Percentiles rank a stretch among this genome's conserved stretches.
Conservation (phyloP, 2,797 vertebrate species). For the Molothrus aeneus region DNA sequence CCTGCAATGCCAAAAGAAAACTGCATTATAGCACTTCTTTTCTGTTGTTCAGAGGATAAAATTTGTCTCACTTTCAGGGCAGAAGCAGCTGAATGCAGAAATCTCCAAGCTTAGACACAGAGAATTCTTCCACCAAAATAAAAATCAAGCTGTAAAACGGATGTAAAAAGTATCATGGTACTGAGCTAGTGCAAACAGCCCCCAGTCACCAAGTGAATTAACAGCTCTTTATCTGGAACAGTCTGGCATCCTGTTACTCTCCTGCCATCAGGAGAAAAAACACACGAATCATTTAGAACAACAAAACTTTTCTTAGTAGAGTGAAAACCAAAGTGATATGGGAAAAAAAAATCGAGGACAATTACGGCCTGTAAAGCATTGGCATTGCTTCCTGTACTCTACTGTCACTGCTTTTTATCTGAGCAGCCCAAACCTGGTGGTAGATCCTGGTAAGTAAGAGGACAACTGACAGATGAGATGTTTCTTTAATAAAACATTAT, state of each 20-base stretch:
- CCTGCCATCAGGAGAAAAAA: neutral
- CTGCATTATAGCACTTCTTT: neutral
- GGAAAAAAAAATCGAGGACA: neutral
- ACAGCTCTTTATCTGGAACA: neutral
- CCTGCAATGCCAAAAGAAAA: slow-evolving; percentile 73
- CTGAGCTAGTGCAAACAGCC: neutral
- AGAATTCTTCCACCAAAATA: neutral
- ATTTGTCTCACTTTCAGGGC: neutral
- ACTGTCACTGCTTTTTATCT: neutral
- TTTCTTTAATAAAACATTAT: neutral
- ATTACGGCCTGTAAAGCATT: neutral
- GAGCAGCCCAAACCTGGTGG: neutral
- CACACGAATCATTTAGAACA: neutral
- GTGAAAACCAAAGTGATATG: neutral
- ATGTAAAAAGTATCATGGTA: neutral
- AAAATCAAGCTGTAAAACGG: neutral
- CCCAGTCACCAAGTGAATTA: neutral
- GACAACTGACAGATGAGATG: fast-evolving
- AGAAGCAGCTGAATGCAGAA: neutral
- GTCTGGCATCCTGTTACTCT: neutral
- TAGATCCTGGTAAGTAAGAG: neutral
- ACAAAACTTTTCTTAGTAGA: neutral
- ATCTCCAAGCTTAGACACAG: neutral
- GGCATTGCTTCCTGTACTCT: neutral
- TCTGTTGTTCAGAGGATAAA: neutral